Conservation (phyloP, 2,888 invertebrate species). For the Busseola fusca region DNA sequence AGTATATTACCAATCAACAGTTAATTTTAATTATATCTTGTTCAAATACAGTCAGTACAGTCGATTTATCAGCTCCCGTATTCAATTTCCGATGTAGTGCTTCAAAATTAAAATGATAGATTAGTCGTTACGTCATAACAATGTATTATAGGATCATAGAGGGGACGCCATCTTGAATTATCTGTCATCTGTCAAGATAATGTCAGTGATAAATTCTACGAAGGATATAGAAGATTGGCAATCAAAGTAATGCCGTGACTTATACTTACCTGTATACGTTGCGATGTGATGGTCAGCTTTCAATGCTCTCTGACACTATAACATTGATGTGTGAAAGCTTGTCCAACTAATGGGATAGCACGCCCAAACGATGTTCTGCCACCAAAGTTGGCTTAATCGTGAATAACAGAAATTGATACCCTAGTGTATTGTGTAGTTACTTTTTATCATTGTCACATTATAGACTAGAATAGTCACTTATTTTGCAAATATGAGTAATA, state of each 20-base stretch:
- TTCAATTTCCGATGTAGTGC: slow-evolving; percentile 43
- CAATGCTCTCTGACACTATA: slow-evolving; percentile 23
- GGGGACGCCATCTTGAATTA: slow-evolving; percentile 34
- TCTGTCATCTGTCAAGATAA: slow-evolving; percentile 35
- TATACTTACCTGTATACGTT: slow-evolving; percentile 15
- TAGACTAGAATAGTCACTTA: too few species aligned
- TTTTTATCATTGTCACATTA: background rate
- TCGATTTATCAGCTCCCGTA: slow-evolving; percentile 35
- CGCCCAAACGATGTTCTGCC: slow-evolving; percentile 42
- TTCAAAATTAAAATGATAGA: slow-evolving; percentile 28
- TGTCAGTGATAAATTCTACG: slow-evolving; percentile 33
- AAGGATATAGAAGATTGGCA: slow-evolving; percentile 39
- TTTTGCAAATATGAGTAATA: too few species aligned
- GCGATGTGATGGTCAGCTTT: slow-evolving; percentile 38
- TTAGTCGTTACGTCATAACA: slow-evolving; percentile 19
- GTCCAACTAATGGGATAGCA: slow-evolving; percentile 30
- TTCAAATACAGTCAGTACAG: slow-evolving; percentile 30
- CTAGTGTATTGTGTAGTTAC: background rate
- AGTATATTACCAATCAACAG: slow-evolving; percentile 35
- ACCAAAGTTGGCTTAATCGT: slow-evolving; percentile 33
- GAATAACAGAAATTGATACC: slow-evolving; percentile 10
- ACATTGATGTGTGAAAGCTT: slow-evolving; percentile 53
- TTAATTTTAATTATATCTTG: slow-evolving; percentile 44
- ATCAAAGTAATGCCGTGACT: slow-evolving; percentile 17
- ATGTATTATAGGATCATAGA: slow-evolving; percentile 3